A percentile compares a stretch with the other conserved stretches of the same genome.
These are phyloP conservation scores for Streptopelia turtur DNA, from an alignment of 2,797 vertebrate genomes.

Conservation along the genomic window DNA sequence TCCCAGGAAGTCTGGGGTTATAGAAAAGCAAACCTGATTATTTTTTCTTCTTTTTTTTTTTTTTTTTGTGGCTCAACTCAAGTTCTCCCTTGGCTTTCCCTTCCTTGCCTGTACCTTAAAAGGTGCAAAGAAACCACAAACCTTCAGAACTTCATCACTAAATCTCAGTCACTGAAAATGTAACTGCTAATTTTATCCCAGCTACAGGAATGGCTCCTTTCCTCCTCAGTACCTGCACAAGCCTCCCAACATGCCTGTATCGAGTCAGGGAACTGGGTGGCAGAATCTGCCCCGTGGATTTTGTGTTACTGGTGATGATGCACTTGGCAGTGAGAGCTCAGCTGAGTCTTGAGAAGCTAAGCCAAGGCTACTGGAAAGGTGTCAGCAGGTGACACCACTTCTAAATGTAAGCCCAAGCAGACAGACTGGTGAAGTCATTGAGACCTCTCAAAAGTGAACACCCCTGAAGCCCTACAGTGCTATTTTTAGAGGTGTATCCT, in stretches of 20 bases:
- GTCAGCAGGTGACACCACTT: background rate
- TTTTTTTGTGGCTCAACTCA: background rate
- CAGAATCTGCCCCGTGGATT: background rate
- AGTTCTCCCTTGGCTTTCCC: background rate
- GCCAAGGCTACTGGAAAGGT: background rate
- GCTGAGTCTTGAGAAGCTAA: background rate
- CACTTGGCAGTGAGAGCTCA: background rate
- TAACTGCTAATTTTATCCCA: background rate
- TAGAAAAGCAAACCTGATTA: background rate
- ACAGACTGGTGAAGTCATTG: slow-evolving; percentile 22
- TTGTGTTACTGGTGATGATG: background rate
- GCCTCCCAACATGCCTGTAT: background rate
- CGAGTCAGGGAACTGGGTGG: background rate
- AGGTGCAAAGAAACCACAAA: background rate
- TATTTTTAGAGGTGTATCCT: background rate
- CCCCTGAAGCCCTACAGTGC: background rate
- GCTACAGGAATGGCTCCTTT: background rate
- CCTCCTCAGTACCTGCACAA: fast-evolving
- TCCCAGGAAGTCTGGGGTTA: background rate
- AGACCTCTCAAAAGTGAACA: background rate
- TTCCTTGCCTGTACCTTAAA: background rate
- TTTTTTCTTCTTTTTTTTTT: background rate
- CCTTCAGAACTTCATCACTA: background rate
- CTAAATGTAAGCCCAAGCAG: slow-evolving; percentile 3
- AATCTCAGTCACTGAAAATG: background rate